phyloP scores from a whole-genome alignment of 2,113 vertebrate species.

The Sula dactylatra region DNA sequence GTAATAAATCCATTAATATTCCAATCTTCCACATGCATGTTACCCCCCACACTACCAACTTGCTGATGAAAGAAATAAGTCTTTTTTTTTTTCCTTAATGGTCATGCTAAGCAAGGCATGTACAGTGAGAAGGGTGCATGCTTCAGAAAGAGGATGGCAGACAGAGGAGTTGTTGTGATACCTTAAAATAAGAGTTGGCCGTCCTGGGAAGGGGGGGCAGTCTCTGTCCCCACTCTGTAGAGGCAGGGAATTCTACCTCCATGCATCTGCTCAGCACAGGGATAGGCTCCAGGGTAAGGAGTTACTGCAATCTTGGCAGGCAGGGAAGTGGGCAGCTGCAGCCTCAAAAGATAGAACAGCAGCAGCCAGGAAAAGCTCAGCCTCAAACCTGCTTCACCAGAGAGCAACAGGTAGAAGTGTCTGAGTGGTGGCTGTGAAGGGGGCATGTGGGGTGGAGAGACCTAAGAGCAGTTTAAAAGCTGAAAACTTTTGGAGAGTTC shows the following conservation, averaged over 20 bases:
- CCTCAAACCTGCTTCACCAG: background rate
- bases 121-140: background rate
- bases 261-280: fast-evolving
- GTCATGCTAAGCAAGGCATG: background rate
- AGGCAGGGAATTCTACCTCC: background rate
- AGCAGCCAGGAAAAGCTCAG: background rate
- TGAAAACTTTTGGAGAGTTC: background rate
- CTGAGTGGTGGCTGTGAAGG: background rate
- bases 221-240: background rate
- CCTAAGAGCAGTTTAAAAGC: background rate
- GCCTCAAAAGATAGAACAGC: background rate
- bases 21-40: background rate
- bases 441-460: background rate
- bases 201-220: background rate
- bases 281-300: background rate
- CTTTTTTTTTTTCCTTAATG: background rate
- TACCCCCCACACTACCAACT: background rate
- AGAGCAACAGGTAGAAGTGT: background rate
- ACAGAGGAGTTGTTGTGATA: background rate
- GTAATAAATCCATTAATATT: background rate
- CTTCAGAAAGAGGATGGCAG: background rate
- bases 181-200: background rate
- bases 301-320: too few species aligned
- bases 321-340: background rate
- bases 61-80: background rate